These are phyloP conservation scores for Scaptomyza caliginosa DNA, from an alignment of 2,888 invertebrate genomes.

Conservation along the genomic window DNA sequence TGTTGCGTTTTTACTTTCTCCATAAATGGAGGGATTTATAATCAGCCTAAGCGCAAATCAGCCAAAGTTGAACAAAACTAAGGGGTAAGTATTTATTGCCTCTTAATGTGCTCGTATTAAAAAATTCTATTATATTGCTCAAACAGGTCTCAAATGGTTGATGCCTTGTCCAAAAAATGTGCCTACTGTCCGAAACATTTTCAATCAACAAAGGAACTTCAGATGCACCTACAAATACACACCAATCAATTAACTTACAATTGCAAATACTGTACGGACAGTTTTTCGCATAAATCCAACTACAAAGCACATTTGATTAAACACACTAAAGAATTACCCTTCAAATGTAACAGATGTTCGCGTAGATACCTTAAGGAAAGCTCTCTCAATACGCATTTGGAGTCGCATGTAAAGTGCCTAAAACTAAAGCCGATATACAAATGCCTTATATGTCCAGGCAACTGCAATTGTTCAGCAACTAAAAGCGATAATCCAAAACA, in stretches of 20 bases:
- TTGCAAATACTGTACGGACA: not conserved
- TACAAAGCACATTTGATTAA: not conserved
- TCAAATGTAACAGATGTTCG: not conserved
- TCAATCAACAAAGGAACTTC: not conserved
- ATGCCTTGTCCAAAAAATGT: slow-evolving; percentile 11
- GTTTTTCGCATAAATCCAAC: not conserved
- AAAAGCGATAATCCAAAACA: not conserved
- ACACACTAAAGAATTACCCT: not conserved
- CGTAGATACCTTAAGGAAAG: not conserved
- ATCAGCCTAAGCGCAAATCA: too few relatives aligned
- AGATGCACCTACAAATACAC: not conserved
- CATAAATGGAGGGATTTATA: too few relatives aligned
- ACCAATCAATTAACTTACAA: not conserved
- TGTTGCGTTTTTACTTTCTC: not conserved
- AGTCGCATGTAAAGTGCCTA: too few relatives aligned
- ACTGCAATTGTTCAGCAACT: not conserved
- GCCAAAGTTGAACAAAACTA: not conserved
- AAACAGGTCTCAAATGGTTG: not conserved
- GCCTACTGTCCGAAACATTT: slow-evolving; percentile 22
- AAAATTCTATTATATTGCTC: not conserved
- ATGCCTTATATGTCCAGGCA: not conserved
- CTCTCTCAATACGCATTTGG: not conserved
- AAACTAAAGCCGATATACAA: not conserved
- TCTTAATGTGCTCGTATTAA: not conserved
- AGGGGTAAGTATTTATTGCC: not conserved